Percentiles rank a stretch among this genome's conserved stretches.
Evolutionary conservation across 1,140 invertebrate species (phyloP).

Genomic region (Drepana arcuata): DNA sequence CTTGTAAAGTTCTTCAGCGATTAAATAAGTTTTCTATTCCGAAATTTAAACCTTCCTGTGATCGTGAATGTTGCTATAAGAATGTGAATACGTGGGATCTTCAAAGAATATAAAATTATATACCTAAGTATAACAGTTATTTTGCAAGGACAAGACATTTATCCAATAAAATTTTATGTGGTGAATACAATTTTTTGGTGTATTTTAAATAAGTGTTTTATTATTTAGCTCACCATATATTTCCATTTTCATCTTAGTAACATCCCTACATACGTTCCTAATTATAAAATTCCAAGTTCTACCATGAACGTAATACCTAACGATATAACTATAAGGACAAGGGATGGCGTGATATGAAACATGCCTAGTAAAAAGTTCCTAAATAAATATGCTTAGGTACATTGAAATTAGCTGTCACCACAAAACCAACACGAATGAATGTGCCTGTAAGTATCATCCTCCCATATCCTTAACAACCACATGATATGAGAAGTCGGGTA

Average conservation of each 20-base stretch:
- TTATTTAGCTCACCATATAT: not conserved
- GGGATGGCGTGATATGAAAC: no score
- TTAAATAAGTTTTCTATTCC: constrained; percentile 66
- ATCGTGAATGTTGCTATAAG: constrained; percentile 65
- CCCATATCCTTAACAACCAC: no score
- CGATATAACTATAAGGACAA: no score
- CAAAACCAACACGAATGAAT: no score
- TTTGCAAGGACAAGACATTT: constrained; percentile 63
- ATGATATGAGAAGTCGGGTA: constrained; percentile 11
- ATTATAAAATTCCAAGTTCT: no score
- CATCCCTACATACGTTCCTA: no score
- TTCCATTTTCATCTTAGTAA: not conserved
- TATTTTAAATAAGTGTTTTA: constrained; percentile 26
- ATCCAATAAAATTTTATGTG: constrained; percentile 68
- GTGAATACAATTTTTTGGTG: constrained; percentile 69
- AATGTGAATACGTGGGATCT: constrained; percentile 58
- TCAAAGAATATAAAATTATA: constrained; percentile 46
- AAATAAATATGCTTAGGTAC: no score
- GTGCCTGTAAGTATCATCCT: no score
- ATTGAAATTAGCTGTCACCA: no score
- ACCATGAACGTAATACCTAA: no score
- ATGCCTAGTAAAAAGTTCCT: no score
- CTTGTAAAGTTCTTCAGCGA: constrained; percentile 27
- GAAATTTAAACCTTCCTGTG: constrained; percentile 68
- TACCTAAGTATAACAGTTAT: constrained; percentile 63